phyloP scores from a whole-genome alignment of 2,113 vertebrate genomes.

The Orcinus orca region DNA sequence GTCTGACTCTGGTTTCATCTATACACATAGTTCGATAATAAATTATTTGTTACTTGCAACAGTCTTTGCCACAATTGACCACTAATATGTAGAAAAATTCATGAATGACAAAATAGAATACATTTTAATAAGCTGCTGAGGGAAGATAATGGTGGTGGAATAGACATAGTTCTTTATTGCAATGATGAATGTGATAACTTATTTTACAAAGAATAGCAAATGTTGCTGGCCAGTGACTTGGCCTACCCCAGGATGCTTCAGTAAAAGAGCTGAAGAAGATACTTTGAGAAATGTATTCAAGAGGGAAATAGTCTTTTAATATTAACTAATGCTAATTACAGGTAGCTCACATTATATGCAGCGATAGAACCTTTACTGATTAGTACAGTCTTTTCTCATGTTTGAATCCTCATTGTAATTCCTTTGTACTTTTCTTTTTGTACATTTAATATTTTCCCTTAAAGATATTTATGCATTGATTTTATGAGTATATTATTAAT shows the following conservation, averaged over 20 bases:
- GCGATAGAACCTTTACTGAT: background rate
- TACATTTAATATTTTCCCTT: background rate
- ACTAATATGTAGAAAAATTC: background rate
- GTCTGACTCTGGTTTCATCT: background rate
- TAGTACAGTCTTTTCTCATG: background rate
- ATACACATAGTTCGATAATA: background rate
- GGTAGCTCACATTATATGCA: background rate
- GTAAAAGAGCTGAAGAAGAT: background rate
- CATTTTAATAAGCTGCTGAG: background rate
- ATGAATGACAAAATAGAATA: background rate
- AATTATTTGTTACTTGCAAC: background rate
- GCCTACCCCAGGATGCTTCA: background rate
- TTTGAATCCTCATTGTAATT: slow-evolving; percentile 15
- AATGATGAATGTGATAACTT: background rate
- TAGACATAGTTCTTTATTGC: background rate
- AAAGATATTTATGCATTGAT: background rate
- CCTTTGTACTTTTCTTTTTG: background rate
- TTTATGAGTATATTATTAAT: slow-evolving; percentile 16
- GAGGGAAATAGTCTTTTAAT: background rate
- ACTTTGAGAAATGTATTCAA: background rate
- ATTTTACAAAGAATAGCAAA: slow-evolving; percentile 15
- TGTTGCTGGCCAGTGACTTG: background rate
- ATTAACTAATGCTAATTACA: slow-evolving; percentile 45
- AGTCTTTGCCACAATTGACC: background rate
- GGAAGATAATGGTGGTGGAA: background rate